Evolutionary conservation across 2,113 vertebrate species (phyloP), one percentile per base, ranked within the genome.

Genomic region (Penelope pileata): DNA sequence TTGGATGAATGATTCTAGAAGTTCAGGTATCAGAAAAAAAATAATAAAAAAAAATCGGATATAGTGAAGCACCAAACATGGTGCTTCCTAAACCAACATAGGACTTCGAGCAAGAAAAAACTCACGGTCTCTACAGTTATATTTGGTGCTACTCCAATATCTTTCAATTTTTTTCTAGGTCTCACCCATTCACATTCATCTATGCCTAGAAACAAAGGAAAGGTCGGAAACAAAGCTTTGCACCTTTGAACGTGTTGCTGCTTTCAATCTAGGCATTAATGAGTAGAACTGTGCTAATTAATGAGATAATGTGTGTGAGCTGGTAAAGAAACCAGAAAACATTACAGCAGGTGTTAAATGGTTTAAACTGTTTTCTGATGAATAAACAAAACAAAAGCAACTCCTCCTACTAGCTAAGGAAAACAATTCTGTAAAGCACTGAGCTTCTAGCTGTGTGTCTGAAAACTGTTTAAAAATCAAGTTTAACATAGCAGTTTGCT

Each of bases 321-420:
- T 42, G 21, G 51, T 54, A 86, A 85, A 89, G n/a, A 95, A 81
- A 81, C 29, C 27, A 83, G 69, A 72, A 83, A 86, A 80, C 56
- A 48, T 23, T 42, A 18, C 0, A 78, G 60, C 67, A 90, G 56
- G 60, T 88, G 36, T 58, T 90, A 72, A 90, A 86, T 45, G 8
- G 26, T 60, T 94, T 91, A 70, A 85, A 88, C 43, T 56, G n/a
- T 48, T 90, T 91, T 54, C 79, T 68, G 40, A 50, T 77, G 27
- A 93, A 93, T 47, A 91, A 86, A 81, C n/a, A 72, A 89, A 90
- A 53, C 30, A 86, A 90, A 90, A 76, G 27, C 29, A 83, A 50
- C 16, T 83, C 12, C 34, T 62, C 29, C 54, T 74, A 36, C n/a
- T 64, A 90, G 50, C 42, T 78, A 74, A 64, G 47, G 53, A 63